Percentiles rank a stretch among this genome's conserved stretches.
phyloP scores from a whole-genome alignment of 2,888 invertebrate genomes.

The Phyto melanocephala region DNA sequence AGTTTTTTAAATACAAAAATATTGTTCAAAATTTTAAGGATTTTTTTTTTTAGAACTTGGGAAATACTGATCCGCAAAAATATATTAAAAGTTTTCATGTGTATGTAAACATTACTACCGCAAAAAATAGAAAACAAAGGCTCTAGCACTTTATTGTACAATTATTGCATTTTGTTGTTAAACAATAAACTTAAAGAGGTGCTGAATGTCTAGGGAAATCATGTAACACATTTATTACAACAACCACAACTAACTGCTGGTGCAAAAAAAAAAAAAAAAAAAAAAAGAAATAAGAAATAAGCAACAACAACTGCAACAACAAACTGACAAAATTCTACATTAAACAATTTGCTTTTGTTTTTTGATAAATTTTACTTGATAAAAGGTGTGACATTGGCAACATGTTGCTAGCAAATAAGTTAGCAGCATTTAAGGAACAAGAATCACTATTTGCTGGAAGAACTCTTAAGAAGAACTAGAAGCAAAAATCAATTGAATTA shows the following conservation, averaged over 20 bases:
- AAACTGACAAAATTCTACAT: constrained; percentile 18
- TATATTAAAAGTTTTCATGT: too few species aligned
- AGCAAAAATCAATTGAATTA: too few species aligned
- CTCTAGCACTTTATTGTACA: constrained; percentile 60
- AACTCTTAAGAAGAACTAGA: too few species aligned
- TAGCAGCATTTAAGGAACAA: background rate
- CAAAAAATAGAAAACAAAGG: background rate
- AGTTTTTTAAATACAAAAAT: too few species aligned
- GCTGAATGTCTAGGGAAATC: constrained; percentile 59
- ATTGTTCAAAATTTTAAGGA: too few species aligned
- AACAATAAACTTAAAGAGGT: constrained; percentile 65
- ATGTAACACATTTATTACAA: constrained; percentile 62
- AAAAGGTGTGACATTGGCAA: constrained; percentile 63
- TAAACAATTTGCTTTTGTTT: constrained; percentile 30
- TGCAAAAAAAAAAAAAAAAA: too few species aligned
- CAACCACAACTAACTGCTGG: background rate
- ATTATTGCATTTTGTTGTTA: constrained; percentile 67
- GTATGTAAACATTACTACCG: background rate
- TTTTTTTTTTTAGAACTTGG: too few species aligned
- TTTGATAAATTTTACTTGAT: constrained; percentile 58
- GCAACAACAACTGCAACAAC: constrained; percentile 11
- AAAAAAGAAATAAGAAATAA: too few species aligned
- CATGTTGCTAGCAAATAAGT: constrained; percentile 7
- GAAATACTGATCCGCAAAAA: too few species aligned
- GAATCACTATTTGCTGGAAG: background rate